Evolutionary conservation across 2,888 invertebrate genomes (phyloP).

Genomic region (Rhingia campestris): DNA sequence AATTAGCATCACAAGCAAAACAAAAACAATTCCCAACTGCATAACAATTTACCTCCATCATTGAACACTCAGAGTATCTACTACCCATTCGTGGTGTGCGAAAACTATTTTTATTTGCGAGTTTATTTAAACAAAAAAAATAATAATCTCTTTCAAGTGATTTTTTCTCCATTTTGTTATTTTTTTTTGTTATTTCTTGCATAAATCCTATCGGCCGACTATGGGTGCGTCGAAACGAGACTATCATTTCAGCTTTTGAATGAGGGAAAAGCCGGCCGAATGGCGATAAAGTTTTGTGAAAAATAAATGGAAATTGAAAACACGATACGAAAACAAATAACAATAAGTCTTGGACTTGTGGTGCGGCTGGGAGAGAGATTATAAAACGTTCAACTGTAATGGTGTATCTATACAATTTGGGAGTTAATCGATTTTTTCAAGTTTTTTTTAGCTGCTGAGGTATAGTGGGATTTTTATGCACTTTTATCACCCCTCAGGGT

Average conservation of each 20-base stretch:
- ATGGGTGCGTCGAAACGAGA: conserved; percentile 60
- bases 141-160: conserved; percentile 24
- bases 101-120: conserved; percentile 36
- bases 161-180: conserved; percentile 39
- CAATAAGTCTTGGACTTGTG: conserved; percentile 45
- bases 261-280: conserved; percentile 24
- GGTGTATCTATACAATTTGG: conserved; percentile 17
- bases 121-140: conserved; percentile 1
- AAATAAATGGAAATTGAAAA: conserved; percentile 29
- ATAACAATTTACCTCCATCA: conserved; percentile 43
- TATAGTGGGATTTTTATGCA: neutral
- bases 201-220: conserved; percentile 42
- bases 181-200: conserved; percentile 27
- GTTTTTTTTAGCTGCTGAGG: neutral
- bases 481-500: neutral
- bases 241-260: conserved; percentile 44
- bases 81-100: conserved; percentile 22
- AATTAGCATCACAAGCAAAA: conserved; percentile 3
- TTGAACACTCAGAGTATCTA: conserved; percentile 3
- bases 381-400: conserved; percentile 33
- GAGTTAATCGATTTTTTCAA: conserved; percentile 34
- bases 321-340: conserved; percentile 55
- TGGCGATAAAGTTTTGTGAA: conserved; percentile 50
- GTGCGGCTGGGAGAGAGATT: conserved; percentile 23
- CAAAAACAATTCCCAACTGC: conserved; percentile 27